Evolutionary conservation across 2,113 vertebrate genomes (phyloP), one percentile per base, ranked within the genome.

Genomic region (Anolis carolinensis): DNA sequence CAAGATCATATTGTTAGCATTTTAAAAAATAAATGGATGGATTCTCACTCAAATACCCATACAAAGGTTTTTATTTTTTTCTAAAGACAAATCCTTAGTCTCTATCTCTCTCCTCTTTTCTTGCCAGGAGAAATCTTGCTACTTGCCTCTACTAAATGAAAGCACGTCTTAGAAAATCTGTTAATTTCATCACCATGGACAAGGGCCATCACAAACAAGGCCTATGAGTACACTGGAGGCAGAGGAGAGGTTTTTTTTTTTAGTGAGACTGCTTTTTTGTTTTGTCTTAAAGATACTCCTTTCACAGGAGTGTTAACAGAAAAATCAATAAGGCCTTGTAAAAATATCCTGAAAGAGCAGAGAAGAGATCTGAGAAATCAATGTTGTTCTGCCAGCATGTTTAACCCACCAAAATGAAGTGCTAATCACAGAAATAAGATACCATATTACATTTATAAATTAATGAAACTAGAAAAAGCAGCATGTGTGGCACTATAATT

Each of bases 351-450:
- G 89, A 91, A 94, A 91, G 95, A 95, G 92, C 90, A 94, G n/a
- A 76, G 89, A 91, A 95, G 90, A 78, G 92, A 95, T 95, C 93
- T 96, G 94, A 89, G 79, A 93, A 95, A 96, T 96, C 95, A 94
- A 93, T 96, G 93, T 93, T 93, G 93, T 92, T 95, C 93, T 88
- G 93, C 91, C 94, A 94, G 90, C 89, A 5, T 94, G 95, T 96
- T 96, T 95, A 96, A 96, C 93, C 94, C 93, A 93, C 92, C 91
- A 95, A 95, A 96, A 93, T 96, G 95, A 97, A 96, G 96, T 95
- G 96, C 95, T 97, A 96, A 97, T 97, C 96, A 96, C 95, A 95
- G 95, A 95, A 96, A 95, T 94, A 93, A 95, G 96, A 96, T 94
- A 95, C 95, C 93, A 94, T 95, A 94, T 93, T 95, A 95, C 94